A percentile compares a stretch with the other conserved stretches of the same genome.
Conservation (phyloP, 2,888 invertebrate genomes). For the Trilocha varians region DNA sequence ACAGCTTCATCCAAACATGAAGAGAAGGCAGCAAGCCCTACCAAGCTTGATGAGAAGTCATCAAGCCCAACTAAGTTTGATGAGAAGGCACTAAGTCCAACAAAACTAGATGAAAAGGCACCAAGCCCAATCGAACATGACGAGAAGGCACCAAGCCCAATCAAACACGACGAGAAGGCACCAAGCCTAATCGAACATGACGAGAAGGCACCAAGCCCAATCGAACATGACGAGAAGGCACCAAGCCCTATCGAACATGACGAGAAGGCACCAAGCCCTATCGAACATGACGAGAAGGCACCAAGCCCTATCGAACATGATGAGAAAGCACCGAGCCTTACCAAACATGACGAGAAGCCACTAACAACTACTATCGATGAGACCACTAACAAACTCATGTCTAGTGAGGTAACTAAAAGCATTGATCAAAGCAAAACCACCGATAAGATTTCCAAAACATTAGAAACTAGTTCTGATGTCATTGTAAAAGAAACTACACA, state of each 20-base stretch:
- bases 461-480: too few species aligned
- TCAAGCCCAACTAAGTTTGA: not conserved
- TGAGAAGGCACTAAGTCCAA: slow-evolving; percentile 11
- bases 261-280: slow-evolving; percentile 2
- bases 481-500: too few species aligned
- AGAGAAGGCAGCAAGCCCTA: slow-evolving; percentile 6
- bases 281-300: slow-evolving; percentile 7
- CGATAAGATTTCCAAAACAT: too few species aligned
- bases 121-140: slow-evolving; percentile 4
- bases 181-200: slow-evolving; percentile 2
- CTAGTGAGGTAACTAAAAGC: too few species aligned
- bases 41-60: slow-evolving; percentile 5
- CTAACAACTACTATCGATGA: not conserved
- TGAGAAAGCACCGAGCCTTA: slow-evolving; percentile 2
- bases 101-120: slow-evolving; percentile 4
- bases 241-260: slow-evolving; percentile 1
- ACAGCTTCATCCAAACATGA: too few species aligned
- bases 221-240: slow-evolving; percentile 5
- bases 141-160: not conserved
- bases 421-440: too few species aligned
- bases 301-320: slow-evolving; percentile 4
- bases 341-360: slow-evolving; percentile 2
- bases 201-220: slow-evolving; percentile 6
- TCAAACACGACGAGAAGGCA: not conserved
- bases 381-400: too few species aligned